Evolutionary conservation across 64 coral and sea anemone genomes (phyloP), one percentile per base, ranked within the genome.

Genomic region (Montipora capricornis): DNA sequence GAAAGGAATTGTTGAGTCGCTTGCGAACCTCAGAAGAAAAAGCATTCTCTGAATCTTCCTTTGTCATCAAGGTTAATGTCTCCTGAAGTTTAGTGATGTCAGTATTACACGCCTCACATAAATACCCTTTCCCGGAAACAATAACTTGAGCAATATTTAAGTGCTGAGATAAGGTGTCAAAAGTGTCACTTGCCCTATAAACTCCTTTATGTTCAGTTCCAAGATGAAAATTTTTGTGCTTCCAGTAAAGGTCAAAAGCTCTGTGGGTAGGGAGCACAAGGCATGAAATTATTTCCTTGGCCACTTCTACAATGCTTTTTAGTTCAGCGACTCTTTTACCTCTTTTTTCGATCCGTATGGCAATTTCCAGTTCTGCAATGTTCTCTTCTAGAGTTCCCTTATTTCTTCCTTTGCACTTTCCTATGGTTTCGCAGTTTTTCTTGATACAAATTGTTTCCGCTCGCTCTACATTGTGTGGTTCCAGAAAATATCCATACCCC

Each of bases 141-240:
- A 82, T 55, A 49, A 92, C 80, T 91, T 95, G 85, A 80, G 78
- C 52, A 44, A 95, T 92, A 26, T 83, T 95, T 44, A 95, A 73
- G 78, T 96, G 70, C 61, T 66, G 84, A 74, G 45, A 81, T 68
- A 94, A 78, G 70, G 70, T 87, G 2, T 46, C 66, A 22, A 81
- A 94, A 68, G 87, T 87, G 78, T 94, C 85, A 12, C 83, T 80
- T 26, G 92, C 69, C 20, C 79, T 93, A 17, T 76, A 77, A 76
- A 76, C 70, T 80, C 48, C 47, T 80, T 88, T 93, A 69, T 78
- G 26, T 49, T 88, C 78, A 80, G 61, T 87, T 20, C 75, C 57
- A 53, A 87, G 77, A 52, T 66, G 47, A 55, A 48, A 80, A 80
- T 88, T 85, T 93, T 93, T 93, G 75, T 88, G 76, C 48, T 76